Conservation (phyloP, 1,140 invertebrate species). For the Leguminivora glycinivorella region DNA sequence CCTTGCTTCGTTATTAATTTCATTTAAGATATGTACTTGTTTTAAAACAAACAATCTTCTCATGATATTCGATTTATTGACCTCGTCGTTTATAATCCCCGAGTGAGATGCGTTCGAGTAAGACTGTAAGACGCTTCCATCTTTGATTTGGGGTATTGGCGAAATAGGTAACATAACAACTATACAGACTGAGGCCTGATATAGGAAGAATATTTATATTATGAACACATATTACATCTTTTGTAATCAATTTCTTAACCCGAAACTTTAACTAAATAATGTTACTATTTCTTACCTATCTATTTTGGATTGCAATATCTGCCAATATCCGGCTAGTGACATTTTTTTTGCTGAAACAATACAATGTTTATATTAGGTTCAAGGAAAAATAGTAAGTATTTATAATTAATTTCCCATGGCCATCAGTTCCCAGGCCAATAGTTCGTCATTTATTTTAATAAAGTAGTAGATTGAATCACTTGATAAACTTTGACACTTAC, state of each 20-base stretch:
- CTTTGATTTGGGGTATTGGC: too few relatives aligned
- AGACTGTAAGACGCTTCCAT: neutral
- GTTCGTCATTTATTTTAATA: neutral
- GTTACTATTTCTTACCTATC: too few relatives aligned
- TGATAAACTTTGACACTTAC: neutral
- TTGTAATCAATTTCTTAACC: too few relatives aligned
- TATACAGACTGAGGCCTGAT: neutral
- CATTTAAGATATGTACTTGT: slow-evolving; percentile 22
- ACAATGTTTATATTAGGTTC: too few relatives aligned
- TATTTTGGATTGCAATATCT: too few relatives aligned
- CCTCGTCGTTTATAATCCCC: slow-evolving; percentile 14
- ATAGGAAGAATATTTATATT: neutral
- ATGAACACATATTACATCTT: neutral
- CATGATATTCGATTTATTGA: slow-evolving; percentile 8
- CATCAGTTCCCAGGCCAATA: neutral
- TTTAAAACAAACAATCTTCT: slow-evolving; percentile 27
- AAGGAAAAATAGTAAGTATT: too few relatives aligned
- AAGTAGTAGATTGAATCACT: neutral
- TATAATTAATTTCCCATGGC: neutral
- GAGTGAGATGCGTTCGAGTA: neutral
- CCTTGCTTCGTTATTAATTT: slow-evolving; percentile 51
- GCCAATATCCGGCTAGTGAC: too few relatives aligned
- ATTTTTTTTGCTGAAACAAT: too few relatives aligned
- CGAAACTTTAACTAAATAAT: too few relatives aligned
- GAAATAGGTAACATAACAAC: neutral